A percentile compares a stretch with the other conserved stretches of the same genome.
Conservation (phyloP, 2,797 vertebrate genomes). For the Hemitrygon akajei region DNA sequence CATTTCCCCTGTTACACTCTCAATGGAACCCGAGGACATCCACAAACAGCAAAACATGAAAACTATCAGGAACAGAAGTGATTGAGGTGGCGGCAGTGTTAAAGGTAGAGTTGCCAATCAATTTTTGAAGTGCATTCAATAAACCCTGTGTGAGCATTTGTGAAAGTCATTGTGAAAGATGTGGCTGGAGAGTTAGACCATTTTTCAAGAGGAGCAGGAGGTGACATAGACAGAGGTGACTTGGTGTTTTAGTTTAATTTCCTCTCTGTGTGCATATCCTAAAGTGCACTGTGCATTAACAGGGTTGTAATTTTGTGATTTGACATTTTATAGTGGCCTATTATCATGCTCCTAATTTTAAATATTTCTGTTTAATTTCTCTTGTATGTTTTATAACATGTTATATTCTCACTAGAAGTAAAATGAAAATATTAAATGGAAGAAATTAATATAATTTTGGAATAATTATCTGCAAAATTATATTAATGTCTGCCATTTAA, state of each 20-base stretch:
- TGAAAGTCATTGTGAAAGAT: conserved; percentile 1
- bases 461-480: neutral
- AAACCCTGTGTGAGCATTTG: neutral
- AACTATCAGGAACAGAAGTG: conserved; percentile 13
- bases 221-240: neutral
- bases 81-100: conserved; percentile 18
- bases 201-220: conserved; percentile 10
- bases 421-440: neutral
- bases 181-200: neutral
- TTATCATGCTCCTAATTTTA: neutral
- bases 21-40: neutral
- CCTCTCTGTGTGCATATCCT: neutral
- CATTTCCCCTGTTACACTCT: conserved; percentile 25
- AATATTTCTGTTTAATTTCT: neutral
- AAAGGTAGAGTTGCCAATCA: conserved; percentile 9
- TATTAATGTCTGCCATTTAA: neutral
- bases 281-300: neutral
- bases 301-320: neutral
- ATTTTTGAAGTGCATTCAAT: neutral
- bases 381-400: neutral
- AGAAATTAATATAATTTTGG: no score
- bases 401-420: neutral
- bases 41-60: conserved; percentile 19
- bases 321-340: neutral
- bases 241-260: neutral